Evolutionary conservation across 2,797 vertebrate genomes (phyloP).

Genomic region (Melopsittacus undulatus): DNA sequence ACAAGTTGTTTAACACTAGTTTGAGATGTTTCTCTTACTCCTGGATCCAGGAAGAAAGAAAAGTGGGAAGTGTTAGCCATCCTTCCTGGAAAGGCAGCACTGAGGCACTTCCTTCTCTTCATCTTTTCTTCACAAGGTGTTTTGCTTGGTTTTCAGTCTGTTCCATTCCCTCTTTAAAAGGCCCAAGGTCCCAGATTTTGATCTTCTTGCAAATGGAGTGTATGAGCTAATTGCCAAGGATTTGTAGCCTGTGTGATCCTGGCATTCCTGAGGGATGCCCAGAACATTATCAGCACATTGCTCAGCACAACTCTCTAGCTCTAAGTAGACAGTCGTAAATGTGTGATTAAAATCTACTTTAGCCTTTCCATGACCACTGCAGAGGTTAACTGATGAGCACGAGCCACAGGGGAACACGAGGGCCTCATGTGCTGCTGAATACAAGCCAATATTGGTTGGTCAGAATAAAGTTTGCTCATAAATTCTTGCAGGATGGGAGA

Average conservation of each 20-base stretch:
- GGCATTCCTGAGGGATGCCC: neutral
- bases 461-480: constrained; percentile 19
- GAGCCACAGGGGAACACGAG: neutral
- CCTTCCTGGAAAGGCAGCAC: neutral
- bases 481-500: constrained; percentile 3
- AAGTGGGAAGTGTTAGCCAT: neutral
- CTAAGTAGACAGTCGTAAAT: neutral
- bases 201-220: neutral
- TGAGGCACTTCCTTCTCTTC: neutral
- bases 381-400: constrained; percentile 3
- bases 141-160: neutral
- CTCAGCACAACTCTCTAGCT: neutral
- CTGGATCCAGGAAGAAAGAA: neutral
- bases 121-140: too few relatives aligned
- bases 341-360: neutral
- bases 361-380: neutral
- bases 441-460: neutral
- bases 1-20: neutral
- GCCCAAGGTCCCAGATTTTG: neutral
- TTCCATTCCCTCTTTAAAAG: neutral
- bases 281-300: neutral
- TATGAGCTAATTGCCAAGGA: neutral
- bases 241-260: neutral
- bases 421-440: constrained; percentile 3
- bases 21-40: neutral